These are phyloP conservation scores for Girardia tigrina DNA, from an alignment of 2,888 invertebrate genomes.

Conservation along the genomic window DNA sequence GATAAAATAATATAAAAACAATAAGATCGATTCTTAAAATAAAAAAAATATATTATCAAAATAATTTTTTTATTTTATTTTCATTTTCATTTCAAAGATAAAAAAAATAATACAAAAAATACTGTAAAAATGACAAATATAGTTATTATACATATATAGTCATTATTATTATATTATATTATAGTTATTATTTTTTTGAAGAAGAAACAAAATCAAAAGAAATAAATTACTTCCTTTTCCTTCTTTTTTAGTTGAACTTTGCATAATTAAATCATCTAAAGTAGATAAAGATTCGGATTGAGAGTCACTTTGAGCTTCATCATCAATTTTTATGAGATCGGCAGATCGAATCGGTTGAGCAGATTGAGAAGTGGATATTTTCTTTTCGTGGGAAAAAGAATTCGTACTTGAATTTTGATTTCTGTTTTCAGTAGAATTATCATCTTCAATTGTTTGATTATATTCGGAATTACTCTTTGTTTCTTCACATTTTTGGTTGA, in stretches of 20 bases:
- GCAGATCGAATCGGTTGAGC: background rate
- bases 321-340: background rate
- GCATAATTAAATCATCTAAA: background rate
- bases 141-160: no score
- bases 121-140: no score
- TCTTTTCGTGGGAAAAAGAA: background rate
- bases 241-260: background rate
- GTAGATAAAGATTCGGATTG: background rate
- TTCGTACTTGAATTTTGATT: background rate
- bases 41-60: no score
- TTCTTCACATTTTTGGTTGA: conserved; percentile 34
- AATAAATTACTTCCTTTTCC: background rate
- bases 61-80: no score
- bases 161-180: no score
- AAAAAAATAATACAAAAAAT: no score
- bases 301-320: background rate
- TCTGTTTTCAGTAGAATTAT: background rate
- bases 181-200: no score
- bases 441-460: background rate
- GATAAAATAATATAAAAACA: no score
- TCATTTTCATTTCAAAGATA: no score
- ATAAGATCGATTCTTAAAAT: no score
- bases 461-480: background rate
- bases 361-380: background rate
- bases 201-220: no score